These are phyloP conservation scores for Telmatochromis sp. DNA, from an alignment of 2,113 vertebrate genomes.

Conservation along the genomic window DNA sequence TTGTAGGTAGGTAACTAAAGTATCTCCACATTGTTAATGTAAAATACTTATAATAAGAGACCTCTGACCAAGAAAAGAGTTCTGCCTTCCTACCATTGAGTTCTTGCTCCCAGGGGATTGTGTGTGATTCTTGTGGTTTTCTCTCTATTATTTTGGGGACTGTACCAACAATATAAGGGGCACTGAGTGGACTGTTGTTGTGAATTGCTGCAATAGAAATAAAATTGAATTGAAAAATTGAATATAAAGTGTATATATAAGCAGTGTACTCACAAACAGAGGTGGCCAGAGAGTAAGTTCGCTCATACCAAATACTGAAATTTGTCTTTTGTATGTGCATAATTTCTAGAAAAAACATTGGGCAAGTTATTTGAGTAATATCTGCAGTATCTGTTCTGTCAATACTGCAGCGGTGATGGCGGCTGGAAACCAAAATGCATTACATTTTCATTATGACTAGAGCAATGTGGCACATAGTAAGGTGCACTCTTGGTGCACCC, in stretches of 20 bases:
- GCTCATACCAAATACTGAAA: constrained; percentile 15
- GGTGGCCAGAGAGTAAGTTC: neutral
- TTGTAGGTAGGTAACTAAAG: neutral
- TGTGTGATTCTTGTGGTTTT: neutral
- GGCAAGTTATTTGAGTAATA: constrained; percentile 48
- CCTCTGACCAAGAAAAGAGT: neutral
- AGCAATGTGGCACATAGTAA: constrained; percentile 60
- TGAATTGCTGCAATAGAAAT: neutral
- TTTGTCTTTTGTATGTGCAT: constrained; percentile 25
- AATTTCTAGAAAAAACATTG: constrained; percentile 43
- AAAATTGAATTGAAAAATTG: neutral
- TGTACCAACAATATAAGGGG: neutral
- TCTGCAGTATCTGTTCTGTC: constrained; percentile 43
- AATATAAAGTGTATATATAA: neutral
- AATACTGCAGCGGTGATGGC: constrained; percentile 25
- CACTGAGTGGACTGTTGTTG: neutral
- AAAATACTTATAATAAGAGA: neutral
- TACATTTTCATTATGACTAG: constrained; percentile 74
- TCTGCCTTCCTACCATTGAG: neutral
- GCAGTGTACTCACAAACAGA: neutral
- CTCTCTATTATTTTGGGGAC: neutral
- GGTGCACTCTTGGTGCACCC: constrained; percentile 72
- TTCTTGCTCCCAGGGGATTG: neutral
- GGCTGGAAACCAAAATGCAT: constrained; percentile 66
- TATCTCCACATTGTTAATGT: neutral